These are phyloP conservation scores for Oncorhynchus clarkii DNA, from an alignment of 2,113 vertebrate species.

Conservation along the genomic window DNA sequence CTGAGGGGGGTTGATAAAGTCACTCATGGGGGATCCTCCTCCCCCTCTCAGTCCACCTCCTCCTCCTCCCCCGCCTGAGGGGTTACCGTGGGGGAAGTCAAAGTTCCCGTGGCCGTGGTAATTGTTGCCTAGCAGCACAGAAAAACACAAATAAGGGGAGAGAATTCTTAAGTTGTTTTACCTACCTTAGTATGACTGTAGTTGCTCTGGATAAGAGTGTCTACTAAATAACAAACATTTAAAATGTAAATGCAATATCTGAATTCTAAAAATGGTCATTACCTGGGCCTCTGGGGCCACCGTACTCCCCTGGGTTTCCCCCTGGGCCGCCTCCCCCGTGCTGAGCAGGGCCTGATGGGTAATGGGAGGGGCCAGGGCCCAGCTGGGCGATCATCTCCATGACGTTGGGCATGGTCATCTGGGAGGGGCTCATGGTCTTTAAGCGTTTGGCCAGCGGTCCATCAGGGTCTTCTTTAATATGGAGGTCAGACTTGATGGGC, in stretches of 20 bases:
- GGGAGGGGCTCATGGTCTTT: conserved; percentile 99
- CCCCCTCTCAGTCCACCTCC: conserved; percentile 28
- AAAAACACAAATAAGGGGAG: conserved; percentile 14
- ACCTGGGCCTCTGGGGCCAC: conserved; percentile 80
- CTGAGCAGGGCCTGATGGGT: conserved; percentile 85
- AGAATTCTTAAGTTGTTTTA: no score
- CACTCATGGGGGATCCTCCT: conserved; percentile 84
- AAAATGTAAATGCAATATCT: background rate
- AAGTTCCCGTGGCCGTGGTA: conserved; percentile 96
- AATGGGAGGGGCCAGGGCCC: conserved; percentile 84
- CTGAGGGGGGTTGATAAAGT: conserved; percentile 98
- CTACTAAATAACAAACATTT: no score
- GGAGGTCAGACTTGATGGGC: conserved; percentile 96
- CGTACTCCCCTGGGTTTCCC: conserved; percentile 85
- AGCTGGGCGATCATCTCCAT: conserved; percentile 99
- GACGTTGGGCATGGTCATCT: conserved; percentile 99
- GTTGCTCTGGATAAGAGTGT: no score
- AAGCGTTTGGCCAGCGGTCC: conserved; percentile 96
- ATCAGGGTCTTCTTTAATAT: conserved; percentile 98
- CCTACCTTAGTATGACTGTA: no score
- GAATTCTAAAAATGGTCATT: conserved; percentile 18
- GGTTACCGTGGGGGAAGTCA: conserved; percentile 94
- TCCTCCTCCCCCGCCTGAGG: conserved; percentile 73
- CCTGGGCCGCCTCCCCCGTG: conserved; percentile 55
- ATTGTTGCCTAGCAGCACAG: conserved; percentile 82